A percentile compares a stretch with the other conserved stretches of the same genome.
phyloP scores from a whole-genome alignment of 30 jellyfish, hydroid and myxozoan species.

The Sanderia malayensis region DNA sequence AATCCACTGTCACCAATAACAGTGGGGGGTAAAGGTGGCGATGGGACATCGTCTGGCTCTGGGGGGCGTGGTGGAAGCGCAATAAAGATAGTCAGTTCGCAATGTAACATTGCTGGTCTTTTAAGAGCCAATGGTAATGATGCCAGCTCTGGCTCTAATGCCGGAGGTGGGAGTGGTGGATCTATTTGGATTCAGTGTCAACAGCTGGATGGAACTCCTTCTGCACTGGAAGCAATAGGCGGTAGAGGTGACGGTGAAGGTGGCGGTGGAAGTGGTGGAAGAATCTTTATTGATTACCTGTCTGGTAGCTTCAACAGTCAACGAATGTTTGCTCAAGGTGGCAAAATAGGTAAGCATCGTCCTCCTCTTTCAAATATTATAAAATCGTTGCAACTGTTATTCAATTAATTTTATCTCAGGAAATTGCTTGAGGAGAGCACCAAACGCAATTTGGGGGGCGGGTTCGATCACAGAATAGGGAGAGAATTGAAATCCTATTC shows the following conservation, averaged over 20 bases:
- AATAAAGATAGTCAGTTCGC: slow-evolving; percentile 3
- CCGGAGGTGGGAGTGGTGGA: slow-evolving; percentile 66
- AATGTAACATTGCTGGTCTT: slow-evolving; percentile 28
- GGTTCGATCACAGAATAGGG: too few relatives aligned
- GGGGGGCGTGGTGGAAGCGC: slow-evolving; percentile 63
- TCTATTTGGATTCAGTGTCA: slow-evolving; percentile 18
- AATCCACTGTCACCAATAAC: slow-evolving; percentile 15
- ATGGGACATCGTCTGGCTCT: slow-evolving; percentile 35
- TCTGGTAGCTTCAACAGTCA: slow-evolving; percentile 18
- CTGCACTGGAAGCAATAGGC: slow-evolving; percentile 37
- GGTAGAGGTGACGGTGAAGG: slow-evolving; percentile 59
- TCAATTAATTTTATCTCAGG: too few relatives aligned
- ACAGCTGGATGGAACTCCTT: slow-evolving; percentile 25
- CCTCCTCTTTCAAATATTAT: too few relatives aligned
- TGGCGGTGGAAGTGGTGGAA: slow-evolving; percentile 63
- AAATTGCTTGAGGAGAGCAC: too few relatives aligned
- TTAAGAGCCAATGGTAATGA: slow-evolving; percentile 41
- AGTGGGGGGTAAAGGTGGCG: slow-evolving; percentile 49
- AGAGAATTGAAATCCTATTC: too few relatives aligned
- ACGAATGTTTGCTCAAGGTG: slow-evolving; percentile 43
- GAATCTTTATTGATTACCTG: slow-evolving; percentile 9
- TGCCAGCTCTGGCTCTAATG: slow-evolving; percentile 6
- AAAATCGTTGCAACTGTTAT: too few relatives aligned
- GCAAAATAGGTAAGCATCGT: slow-evolving; percentile 50
- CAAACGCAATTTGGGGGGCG: too few relatives aligned